Evolutionary conservation across 2,113 vertebrate species (phyloP), one percentile per base, ranked within the genome.

Genomic region (Equus quagga): DNA sequence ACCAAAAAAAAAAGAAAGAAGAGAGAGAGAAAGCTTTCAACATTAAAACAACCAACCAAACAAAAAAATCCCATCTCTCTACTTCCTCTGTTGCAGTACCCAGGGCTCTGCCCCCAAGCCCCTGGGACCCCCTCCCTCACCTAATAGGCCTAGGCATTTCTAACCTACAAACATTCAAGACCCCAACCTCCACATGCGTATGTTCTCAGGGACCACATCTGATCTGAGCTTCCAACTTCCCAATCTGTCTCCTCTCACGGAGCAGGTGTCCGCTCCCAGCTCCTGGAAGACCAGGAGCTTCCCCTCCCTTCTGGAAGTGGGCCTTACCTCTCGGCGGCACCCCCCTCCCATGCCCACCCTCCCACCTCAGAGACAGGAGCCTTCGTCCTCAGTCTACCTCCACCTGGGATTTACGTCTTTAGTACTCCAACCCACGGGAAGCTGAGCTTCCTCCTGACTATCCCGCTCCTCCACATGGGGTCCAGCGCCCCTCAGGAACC

Each of bases 121-220:
- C 23, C 36, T 7, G 4, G 1, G 5, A 8, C 28, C 62, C 87
- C 75, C 15, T n/a, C 56, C 73, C 87, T 58, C 15, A 56, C 6
- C 1, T 1, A 28, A 76, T 0, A 5, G 54, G 80, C 49, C 41
- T 62, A 18, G 15, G n/a, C 7, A 28, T 36, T 26, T 72, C 64
- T 64, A 72, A 54, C 46, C 67, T 87, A 64, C 11, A 8, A 36
- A 31, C 8, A 17, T 21, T 62, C 64, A 70, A 15, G 80, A 64
- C 8, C 65, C 51, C 54, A 64, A 17, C 14, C 18, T 69, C 46
- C 33, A 23, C 0, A 0, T 8, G 26, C 4, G 8, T n/a, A 23
- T 2, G 1, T 19, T 73, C 49, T 89, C 41, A 56, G 81, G 44
- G 26, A 58, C 44, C 89, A 21, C 18, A 13, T 33, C 33, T 70